phyloP scores from a whole-genome alignment of 35 echinoderm and acorn worm species.

The Acanthaster planci region DNA sequence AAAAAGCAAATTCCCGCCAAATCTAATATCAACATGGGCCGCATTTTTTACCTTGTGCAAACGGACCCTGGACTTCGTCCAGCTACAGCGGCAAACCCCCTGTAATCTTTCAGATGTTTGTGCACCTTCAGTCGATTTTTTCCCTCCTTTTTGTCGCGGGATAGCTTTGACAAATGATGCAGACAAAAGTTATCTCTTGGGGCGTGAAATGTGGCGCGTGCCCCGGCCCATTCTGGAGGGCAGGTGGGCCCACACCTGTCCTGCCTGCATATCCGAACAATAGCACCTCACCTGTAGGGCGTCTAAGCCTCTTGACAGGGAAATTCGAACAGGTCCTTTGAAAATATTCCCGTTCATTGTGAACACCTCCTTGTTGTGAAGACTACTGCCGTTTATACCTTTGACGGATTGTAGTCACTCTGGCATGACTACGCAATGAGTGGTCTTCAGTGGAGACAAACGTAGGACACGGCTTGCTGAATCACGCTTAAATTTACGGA shows the following conservation, averaged over 20 bases:
- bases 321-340: background rate
- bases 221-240: background rate
- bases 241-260: slow-evolving; percentile 22
- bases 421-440: too few relatives aligned
- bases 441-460: too few relatives aligned
- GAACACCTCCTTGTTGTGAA: too few relatives aligned
- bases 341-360: too few relatives aligned
- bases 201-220: slow-evolving; percentile 23
- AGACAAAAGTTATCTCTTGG: slow-evolving; percentile 14
- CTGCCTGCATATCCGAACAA: background rate
- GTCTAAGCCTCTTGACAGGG: background rate
- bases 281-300: slow-evolving; percentile 3
- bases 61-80: background rate
- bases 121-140: too few relatives aligned
- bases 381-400: too few relatives aligned
- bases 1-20: too few relatives aligned
- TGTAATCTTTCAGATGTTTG: slow-evolving; percentile 8
- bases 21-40: too few relatives aligned
- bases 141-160: background rate
- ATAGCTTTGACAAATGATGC: background rate
- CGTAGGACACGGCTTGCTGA: too few relatives aligned
- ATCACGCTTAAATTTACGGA: too few relatives aligned
- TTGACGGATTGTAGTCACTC: too few relatives aligned
- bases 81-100: background rate
- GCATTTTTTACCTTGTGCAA: too few relatives aligned